These are phyloP conservation scores for Mus spicilegus DNA, from an alignment of 2,113 vertebrate species.

Conservation along the genomic window DNA sequence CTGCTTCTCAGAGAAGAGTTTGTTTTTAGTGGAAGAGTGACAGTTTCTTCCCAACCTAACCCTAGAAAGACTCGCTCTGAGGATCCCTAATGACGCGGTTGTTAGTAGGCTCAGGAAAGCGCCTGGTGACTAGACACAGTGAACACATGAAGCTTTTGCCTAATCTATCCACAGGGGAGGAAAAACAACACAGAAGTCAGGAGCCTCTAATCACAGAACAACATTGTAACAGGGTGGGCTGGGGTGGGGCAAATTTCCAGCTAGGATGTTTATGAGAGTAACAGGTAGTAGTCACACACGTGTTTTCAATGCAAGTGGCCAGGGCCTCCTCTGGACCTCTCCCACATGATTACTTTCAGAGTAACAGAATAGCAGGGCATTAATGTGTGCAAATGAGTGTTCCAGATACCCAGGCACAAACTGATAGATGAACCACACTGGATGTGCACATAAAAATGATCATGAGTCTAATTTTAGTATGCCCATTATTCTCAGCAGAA, in stretches of 20 bases:
- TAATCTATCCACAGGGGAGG: neutral
- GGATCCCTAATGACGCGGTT: neutral
- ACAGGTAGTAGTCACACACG: neutral
- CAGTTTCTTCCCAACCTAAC: neutral
- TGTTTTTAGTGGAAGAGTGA: neutral
- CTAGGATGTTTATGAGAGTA: neutral
- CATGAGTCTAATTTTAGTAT: constrained; percentile 55
- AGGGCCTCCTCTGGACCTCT: neutral
- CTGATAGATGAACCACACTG: neutral
- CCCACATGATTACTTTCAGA: constrained; percentile 41
- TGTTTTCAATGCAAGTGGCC: constrained; percentile 38
- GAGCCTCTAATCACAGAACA: neutral
- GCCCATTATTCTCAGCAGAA: constrained; percentile 32
- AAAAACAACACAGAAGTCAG: neutral
- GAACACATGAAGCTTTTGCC: neutral
- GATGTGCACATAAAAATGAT: neutral
- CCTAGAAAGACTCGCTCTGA: neutral
- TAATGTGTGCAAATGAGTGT: constrained; percentile 30
- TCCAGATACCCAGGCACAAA: constrained; percentile 18
- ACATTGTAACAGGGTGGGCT: neutral
- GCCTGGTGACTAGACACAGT: neutral
- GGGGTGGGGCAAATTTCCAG: neutral
- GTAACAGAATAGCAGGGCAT: constrained; percentile 18
- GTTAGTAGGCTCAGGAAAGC: neutral
- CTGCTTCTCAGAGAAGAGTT: neutral